phyloP scores from a whole-genome alignment of 1,140 invertebrate species.

The Melipona quadrifasciata region DNA sequence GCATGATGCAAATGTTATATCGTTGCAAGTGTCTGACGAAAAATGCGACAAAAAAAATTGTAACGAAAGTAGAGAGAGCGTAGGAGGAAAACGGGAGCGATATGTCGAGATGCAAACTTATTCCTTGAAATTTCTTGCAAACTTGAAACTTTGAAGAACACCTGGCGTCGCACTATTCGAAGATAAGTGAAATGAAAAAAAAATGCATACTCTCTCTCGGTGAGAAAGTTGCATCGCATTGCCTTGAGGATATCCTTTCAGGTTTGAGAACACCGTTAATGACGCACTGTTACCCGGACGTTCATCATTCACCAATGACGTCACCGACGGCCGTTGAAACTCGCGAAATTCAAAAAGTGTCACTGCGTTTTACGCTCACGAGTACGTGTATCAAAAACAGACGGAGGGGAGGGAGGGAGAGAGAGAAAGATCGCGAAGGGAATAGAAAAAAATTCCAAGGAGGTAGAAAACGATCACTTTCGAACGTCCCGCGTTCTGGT shows the following conservation, averaged over 20 bases:
- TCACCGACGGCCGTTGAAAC: constrained; percentile 22
- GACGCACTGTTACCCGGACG: constrained; percentile 30
- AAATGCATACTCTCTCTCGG: neutral
- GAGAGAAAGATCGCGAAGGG: neutral
- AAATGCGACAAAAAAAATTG: neutral
- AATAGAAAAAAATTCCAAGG: neutral
- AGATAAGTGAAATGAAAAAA: neutral
- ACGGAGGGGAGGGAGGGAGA: no score
- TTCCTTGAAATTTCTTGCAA: neutral
- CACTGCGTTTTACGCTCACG: constrained; percentile 14
- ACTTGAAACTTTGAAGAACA: neutral
- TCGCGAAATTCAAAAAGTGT: constrained; percentile 1
- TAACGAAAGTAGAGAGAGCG: no score
- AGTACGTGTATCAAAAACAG: neutral
- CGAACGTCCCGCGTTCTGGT: neutral
- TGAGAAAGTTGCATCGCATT: neutral
- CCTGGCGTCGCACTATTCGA: constrained; percentile 5
- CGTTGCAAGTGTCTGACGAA: neutral
- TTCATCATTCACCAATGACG: constrained; percentile 31
- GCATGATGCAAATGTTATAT: neutral
- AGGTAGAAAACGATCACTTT: neutral
- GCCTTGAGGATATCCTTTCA: neutral
- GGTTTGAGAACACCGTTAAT: constrained; percentile 15
- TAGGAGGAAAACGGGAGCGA: neutral
- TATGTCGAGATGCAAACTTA: neutral